phyloP scores from a whole-genome alignment of 2,113 vertebrate species.

The Pardalotus punctatus region DNA sequence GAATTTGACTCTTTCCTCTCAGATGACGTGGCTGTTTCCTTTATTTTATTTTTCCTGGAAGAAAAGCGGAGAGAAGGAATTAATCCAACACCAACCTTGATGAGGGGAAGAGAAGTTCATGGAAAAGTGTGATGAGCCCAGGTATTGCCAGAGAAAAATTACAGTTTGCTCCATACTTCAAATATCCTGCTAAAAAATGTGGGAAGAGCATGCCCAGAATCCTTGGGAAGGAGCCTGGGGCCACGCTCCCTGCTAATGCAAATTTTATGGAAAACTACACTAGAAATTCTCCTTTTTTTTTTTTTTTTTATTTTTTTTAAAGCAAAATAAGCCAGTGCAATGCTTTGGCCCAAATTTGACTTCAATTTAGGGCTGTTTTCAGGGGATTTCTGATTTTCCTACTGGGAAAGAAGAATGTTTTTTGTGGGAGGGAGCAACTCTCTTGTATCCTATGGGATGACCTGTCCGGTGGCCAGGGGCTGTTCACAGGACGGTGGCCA shows the following conservation, averaged over 20 bases:
- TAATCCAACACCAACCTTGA: neutral
- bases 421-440: neutral
- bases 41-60: neutral
- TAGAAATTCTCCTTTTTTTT: neutral
- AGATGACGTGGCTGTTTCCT: neutral
- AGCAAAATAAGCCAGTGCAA: neutral
- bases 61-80: neutral
- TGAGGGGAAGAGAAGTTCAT: neutral
- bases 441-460: too few relatives aligned
- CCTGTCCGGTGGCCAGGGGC: too few relatives aligned
- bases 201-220: neutral
- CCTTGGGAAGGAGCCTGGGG: neutral
- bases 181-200: neutral
- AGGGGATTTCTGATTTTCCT: neutral
- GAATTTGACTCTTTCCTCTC: neutral
- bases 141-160: slow-evolving; percentile 25
- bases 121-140: neutral
- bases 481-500: too few relatives aligned
- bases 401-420: neutral
- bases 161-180: neutral
- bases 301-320: neutral
- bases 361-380: neutral
- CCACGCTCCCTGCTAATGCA: neutral
- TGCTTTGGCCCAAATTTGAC: neutral
- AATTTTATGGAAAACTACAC: neutral